Conservation (phyloP, 2,888 invertebrate species). For the Oasisia sp. region DNA sequence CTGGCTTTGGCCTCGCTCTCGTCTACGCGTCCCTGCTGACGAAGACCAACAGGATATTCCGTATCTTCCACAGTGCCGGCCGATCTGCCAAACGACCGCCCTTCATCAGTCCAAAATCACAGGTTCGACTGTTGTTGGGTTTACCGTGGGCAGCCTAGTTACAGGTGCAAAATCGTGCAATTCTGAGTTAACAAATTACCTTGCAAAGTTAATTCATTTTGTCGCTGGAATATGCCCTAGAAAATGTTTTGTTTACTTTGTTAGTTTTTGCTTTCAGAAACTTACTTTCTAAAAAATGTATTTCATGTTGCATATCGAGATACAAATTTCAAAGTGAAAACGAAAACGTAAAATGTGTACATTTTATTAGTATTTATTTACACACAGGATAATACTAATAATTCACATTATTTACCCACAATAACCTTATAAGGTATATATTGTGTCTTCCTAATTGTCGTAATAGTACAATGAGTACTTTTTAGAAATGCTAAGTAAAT, state of each 20-base stretch:
- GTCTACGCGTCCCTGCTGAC: constrained; percentile 76
- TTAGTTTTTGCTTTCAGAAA: not conserved
- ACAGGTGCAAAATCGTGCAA: not conserved
- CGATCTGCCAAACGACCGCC: constrained; percentile 74
- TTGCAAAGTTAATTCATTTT: not conserved
- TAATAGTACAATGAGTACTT: no score
- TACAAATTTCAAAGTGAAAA: no score
- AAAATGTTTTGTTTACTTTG: not conserved
- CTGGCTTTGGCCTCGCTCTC: constrained; percentile 66
- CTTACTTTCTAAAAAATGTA: not conserved
- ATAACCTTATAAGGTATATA: no score
- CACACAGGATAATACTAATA: no score
- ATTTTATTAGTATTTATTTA: no score
- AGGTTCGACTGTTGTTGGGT: constrained; percentile 48
- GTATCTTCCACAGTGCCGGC: constrained; percentile 75
- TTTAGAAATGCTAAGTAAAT: no score
- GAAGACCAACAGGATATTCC: constrained; percentile 74
- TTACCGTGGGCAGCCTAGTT: not conserved
- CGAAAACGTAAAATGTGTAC: no score
- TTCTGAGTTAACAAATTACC: not conserved
- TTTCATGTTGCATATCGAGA: not conserved
- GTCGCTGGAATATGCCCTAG: not conserved
- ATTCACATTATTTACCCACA: no score
- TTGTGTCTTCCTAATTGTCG: no score
- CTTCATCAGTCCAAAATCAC: constrained; percentile 76